Conservation (phyloP, 2,113 vertebrate species). For the Sphyrna mokarran region DNA sequence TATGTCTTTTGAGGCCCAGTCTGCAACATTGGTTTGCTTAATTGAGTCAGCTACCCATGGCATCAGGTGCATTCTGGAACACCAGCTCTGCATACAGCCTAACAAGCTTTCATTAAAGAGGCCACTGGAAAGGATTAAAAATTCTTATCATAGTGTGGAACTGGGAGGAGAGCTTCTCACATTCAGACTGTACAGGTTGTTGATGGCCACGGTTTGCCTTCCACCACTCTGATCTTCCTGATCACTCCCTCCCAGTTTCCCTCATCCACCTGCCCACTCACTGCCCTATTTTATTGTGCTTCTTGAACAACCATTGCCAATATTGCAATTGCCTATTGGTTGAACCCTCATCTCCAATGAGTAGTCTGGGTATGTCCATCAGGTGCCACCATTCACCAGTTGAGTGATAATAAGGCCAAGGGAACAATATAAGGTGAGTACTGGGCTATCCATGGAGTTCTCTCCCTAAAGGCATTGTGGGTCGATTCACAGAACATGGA, state of each 20-base stretch:
- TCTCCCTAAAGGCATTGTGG: no score
- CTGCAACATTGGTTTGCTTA: neutral
- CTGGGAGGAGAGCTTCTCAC: neutral
- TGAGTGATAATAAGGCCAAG: neutral
- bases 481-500: no score
- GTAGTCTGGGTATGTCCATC: no score
- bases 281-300: no score
- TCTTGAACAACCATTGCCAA: no score
- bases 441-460: neutral
- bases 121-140: neutral
- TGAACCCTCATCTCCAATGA: neutral
- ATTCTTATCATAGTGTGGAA: neutral
- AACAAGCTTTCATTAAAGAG: neutral
- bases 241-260: neutral
- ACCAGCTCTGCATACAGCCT: neutral
- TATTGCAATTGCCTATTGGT: neutral
- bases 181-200: neutral
- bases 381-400: neutral
- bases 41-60: neutral
- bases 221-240: neutral
- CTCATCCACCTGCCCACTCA: neutral
- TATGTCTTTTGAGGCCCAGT: neutral
- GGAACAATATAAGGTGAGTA: neutral
- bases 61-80: neutral
- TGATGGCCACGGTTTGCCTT: neutral